Evolutionary conservation across 2,797 vertebrate genomes (phyloP).

Genomic region (Natrix natrix): DNA sequence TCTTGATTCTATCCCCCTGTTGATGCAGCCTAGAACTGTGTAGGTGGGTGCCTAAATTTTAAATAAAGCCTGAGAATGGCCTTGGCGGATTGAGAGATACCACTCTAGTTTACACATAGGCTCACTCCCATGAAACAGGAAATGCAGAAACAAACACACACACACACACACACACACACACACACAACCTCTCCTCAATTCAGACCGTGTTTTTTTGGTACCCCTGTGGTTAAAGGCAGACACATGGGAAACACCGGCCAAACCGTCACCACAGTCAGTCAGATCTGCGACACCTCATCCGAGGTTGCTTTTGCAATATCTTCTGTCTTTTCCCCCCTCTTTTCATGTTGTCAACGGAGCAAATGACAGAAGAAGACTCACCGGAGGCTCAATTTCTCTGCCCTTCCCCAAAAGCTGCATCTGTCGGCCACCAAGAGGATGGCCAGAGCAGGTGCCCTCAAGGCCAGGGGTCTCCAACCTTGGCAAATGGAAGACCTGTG

Average conservation of each 20-base stretch:
- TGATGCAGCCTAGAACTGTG: no score
- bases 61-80: not conserved
- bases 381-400: rapidly evolving
- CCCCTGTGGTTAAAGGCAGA: not conserved
- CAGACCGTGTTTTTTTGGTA: not conserved
- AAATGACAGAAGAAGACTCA: not conserved
- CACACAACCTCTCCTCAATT: not conserved
- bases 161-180: not conserved
- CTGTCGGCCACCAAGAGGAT: not conserved
- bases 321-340: not conserved
- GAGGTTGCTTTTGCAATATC: not conserved
- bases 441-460: not conserved
- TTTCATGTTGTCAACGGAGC: not conserved
- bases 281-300: not conserved
- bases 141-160: no score
- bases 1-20: no score
- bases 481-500: no score
- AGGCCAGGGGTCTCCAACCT: no score
- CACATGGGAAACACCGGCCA: constrained; percentile 19
- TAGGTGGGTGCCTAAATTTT: not conserved
- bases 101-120: not conserved
- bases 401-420: not conserved
- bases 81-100: not conserved
- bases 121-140: not conserved
- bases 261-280: not conserved